These are phyloP conservation scores for Drosophila meridiana DNA, from an alignment of 2,888 invertebrate species.

Conservation along the genomic window DNA sequence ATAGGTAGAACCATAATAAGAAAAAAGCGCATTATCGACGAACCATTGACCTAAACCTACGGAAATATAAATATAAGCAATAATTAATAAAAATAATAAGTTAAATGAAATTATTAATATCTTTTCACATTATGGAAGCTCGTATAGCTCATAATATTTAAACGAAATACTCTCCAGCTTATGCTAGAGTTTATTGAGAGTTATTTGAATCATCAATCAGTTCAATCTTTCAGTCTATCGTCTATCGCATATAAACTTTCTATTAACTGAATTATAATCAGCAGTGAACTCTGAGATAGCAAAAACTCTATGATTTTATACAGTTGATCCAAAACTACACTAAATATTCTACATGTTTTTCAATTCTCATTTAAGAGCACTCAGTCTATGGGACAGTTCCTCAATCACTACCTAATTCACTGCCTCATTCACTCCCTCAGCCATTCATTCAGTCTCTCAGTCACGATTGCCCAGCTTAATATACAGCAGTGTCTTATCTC, in stretches of 20 bases:
- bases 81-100: too few species aligned
- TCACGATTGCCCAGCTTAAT: background rate
- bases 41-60: too few species aligned
- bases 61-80: too few species aligned
- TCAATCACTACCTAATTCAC: background rate
- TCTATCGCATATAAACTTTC: background rate
- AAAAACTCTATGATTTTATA: background rate
- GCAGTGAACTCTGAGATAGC: background rate
- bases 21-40: too few species aligned
- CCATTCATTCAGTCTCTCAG: background rate
- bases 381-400: background rate
- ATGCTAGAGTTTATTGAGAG: too few species aligned
- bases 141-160: too few species aligned
- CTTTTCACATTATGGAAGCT: too few species aligned
- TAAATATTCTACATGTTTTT: background rate
- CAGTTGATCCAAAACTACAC: background rate
- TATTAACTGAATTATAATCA: background rate
- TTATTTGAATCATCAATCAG: too few species aligned
- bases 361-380: background rate
- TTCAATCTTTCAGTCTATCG: too few species aligned
- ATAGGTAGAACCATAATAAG: too few species aligned
- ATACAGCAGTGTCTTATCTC: constrained; percentile 8
- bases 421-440: background rate
- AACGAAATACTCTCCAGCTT: too few species aligned
- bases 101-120: too few species aligned